Evolutionary conservation across 2,888 invertebrate genomes (phyloP).

Genomic region (Bruchidius siliquastri): DNA sequence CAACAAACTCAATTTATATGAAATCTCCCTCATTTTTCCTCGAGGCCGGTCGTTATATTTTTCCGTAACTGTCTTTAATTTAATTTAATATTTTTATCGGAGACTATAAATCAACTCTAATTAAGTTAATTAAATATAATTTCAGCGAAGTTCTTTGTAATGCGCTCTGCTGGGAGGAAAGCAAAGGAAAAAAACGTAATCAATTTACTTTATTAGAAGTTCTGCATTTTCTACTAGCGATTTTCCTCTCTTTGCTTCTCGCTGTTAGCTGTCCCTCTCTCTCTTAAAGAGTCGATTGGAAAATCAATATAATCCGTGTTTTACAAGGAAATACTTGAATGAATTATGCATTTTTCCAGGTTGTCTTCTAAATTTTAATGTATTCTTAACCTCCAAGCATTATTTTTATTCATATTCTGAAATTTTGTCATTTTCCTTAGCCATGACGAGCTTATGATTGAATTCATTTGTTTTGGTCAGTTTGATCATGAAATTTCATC

Average conservation of each 20-base stretch:
- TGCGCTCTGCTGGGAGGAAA: conserved; percentile 29
- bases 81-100: conserved; percentile 49
- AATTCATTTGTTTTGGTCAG: too few relatives aligned
- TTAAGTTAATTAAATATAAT: conserved; percentile 48
- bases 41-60: conserved; percentile 28
- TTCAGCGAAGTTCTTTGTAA: conserved; percentile 42
- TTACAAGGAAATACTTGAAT: too few relatives aligned
- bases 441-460: too few relatives aligned
- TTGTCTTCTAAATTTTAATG: too few relatives aligned
- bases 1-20: conserved; percentile 17
- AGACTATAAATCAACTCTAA: conserved; percentile 47
- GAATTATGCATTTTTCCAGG: too few relatives aligned
- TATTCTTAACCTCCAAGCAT: too few relatives aligned
- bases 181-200: conserved; percentile 40
- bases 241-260: background rate
- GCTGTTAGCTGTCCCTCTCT: background rate
- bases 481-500: too few relatives aligned
- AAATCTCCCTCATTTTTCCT: conserved; percentile 9
- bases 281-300: background rate
- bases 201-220: conserved; percentile 43
- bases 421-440: too few relatives aligned
- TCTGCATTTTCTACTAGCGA: conserved; percentile 6
- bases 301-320: background rate
- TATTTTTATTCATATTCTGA: too few relatives aligned
- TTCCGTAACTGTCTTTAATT: conserved; percentile 46